A percentile compares a stretch with the other conserved stretches of the same genome.
These are phyloP conservation scores for Minunthozetes semirufus DNA, from an alignment of 2,888 invertebrate genomes.

Conservation along the genomic window DNA sequence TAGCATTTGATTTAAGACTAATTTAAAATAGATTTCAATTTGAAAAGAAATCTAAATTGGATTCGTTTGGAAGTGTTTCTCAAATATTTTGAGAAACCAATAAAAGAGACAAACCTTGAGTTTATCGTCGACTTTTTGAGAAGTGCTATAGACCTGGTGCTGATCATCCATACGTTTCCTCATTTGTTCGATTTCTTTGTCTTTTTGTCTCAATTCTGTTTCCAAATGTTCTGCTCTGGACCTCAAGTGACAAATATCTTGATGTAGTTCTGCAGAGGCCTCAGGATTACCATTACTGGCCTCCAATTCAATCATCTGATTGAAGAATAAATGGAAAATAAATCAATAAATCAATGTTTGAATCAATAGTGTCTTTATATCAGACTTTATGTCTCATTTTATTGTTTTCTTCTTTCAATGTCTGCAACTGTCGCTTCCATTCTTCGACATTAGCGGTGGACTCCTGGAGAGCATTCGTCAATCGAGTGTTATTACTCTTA, in stretches of 20 bases:
- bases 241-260: slow-evolving; percentile 64
- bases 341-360: background rate
- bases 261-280: slow-evolving; percentile 67
- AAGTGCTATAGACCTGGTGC: slow-evolving; percentile 39
- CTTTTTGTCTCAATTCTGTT: slow-evolving; percentile 71
- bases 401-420: slow-evolving; percentile 51
- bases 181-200: slow-evolving; percentile 58
- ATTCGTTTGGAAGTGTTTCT: too few relatives aligned
- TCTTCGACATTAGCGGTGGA: slow-evolving; percentile 96
- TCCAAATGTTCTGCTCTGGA: slow-evolving; percentile 75
- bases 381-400: slow-evolving; percentile 47
- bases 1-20: background rate
- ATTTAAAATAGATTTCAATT: background rate
- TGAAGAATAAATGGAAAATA: background rate
- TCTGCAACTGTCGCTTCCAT: slow-evolving; percentile 91
- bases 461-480: slow-evolving; percentile 89
- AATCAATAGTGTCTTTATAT: background rate
- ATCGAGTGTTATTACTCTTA: slow-evolving; percentile 88
- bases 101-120: slow-evolving; percentile 41
- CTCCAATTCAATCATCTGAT: slow-evolving; percentile 61
- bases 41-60: too few relatives aligned
- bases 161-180: slow-evolving; percentile 39
- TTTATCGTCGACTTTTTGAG: slow-evolving; percentile 43
- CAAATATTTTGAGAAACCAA: too few relatives aligned
- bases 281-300: slow-evolving; percentile 63